Evolutionary conservation across 1,140 invertebrate genomes (phyloP).

Genomic region (Cydia fagiglandana): DNA sequence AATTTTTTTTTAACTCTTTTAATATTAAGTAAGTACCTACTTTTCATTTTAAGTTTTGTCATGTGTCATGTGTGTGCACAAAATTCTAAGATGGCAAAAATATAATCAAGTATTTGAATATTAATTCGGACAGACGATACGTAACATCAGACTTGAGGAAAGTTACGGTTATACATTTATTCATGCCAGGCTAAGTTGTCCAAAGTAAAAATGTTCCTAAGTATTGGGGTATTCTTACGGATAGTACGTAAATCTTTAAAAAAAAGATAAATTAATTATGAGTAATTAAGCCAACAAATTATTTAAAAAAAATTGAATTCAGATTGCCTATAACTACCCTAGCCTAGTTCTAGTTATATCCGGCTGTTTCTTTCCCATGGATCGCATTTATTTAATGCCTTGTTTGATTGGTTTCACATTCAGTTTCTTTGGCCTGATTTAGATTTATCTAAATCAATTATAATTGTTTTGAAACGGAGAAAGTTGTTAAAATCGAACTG

Average conservation of each 20-base stretch:
- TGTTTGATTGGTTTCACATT: too few relatives aligned
- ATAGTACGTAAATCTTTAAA: background rate
- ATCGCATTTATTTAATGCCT: too few relatives aligned
- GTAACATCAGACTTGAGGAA: background rate
- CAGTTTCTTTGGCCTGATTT: too few relatives aligned
- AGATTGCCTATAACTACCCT: too few relatives aligned
- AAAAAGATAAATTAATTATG: too few relatives aligned
- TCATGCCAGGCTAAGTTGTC: conserved; percentile 15
- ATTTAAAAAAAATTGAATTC: too few relatives aligned
- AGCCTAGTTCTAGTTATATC: too few relatives aligned
- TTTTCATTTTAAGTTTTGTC: background rate
- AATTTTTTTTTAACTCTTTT: background rate
- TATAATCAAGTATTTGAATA: conserved; percentile 30
- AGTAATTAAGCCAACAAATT: too few relatives aligned
- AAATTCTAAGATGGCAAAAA: background rate
- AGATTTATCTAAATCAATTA: too few relatives aligned
- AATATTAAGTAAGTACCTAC: background rate
- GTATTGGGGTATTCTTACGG: background rate
- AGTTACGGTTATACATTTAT: conserved; percentile 18
- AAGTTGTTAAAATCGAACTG: too few relatives aligned
- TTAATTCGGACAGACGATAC: background rate
- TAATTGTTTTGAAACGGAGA: too few relatives aligned
- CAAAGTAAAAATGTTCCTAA: background rate
- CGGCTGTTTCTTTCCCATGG: too few relatives aligned
- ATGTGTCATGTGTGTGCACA: background rate